Conservation (phyloP, 2,888 invertebrate genomes). For the Ophion ellenae region DNA sequence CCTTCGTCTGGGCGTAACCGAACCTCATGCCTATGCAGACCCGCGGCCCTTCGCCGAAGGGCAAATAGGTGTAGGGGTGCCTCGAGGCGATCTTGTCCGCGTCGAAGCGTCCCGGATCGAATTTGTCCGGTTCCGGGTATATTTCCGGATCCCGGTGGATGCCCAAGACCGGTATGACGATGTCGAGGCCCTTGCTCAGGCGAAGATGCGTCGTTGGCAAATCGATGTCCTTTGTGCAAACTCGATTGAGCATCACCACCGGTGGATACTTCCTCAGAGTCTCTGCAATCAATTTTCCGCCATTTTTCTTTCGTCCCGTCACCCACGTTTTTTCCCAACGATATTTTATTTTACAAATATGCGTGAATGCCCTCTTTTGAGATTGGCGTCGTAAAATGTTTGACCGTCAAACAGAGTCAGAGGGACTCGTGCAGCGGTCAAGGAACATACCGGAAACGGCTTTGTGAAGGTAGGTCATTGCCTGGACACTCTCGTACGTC, state of each 20-base stretch:
- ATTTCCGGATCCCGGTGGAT: constrained; percentile 84
- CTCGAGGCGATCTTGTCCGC: constrained; percentile 77
- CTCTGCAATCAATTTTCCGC: constrained; percentile 69
- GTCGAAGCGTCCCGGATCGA: constrained; percentile 85
- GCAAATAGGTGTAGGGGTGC: constrained; percentile 76
- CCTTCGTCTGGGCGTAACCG: constrained; percentile 73
- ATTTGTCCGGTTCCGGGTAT: constrained; percentile 84
- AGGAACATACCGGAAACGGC: constrained; percentile 80
- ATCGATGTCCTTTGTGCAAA: constrained; percentile 78
- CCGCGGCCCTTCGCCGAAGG: constrained; percentile 79
- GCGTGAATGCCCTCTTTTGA: neutral
- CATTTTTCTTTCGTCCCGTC: neutral
- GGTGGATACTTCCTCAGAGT: constrained; percentile 82
- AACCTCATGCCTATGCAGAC: constrained; percentile 78
- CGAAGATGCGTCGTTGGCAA: constrained; percentile 71
- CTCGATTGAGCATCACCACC: constrained; percentile 78
- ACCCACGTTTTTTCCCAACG: neutral
- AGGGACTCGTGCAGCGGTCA: neutral
- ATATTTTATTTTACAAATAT: neutral
- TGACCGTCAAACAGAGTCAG: neutral
- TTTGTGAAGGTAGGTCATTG: constrained; percentile 84
- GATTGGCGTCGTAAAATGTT: neutral
- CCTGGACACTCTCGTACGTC: constrained; percentile 83
- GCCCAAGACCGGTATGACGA: constrained; percentile 81
- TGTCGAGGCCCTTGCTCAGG: constrained; percentile 73